Evolutionary conservation across 2,888 invertebrate species (phyloP), one percentile per base, ranked within the genome.

Genomic region (Tridacna crocea): DNA sequence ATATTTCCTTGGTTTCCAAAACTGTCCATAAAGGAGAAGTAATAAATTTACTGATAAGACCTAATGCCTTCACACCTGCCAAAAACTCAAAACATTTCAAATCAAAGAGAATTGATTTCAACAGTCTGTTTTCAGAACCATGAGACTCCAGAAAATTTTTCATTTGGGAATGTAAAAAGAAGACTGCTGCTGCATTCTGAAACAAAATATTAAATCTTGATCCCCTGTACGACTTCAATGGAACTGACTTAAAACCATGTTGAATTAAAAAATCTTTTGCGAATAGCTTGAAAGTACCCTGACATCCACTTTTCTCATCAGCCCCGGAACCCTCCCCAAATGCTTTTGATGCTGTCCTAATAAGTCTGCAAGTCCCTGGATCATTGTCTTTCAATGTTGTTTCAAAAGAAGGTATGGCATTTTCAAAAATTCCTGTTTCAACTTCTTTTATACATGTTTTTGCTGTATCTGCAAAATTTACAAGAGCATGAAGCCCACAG

Each of bases 401-500:
- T 74, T 83, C 77, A 60, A 48, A 19, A 12, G 19, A 68, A 15
- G 84, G 84, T 6, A 4, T 46, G 2, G 77, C 65, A 22, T 75
- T 48, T 0, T 65, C 72, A 75, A 83, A 75, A 22, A 83, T 48
- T 17, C 22, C 55, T 12, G 24, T 74, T 61, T 80, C 80, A 22
- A 75, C 78, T 24, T 72, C 72, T 0, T 60, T 12, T 0, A 80
- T 15, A 75, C 75, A 63, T 27, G 77, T 80, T 15, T 80, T 68
- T 17, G 68, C 19, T 10, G 80, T 65, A 4, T 83, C 83, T 36
- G 83, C 86, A 51, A 72, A 77, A 58, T 83, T 79, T 0, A 86
- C 83, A 46, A 86, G 70, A 1, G 79, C n/a, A 60, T 85, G 85
- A 19, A 85, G 22, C 6, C 83, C 84, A 72, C 83, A 86, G 48